These are phyloP conservation scores for Melanaphis sacchari DNA, from an alignment of 1,140 invertebrate genomes.

Conservation along the genomic window DNA sequence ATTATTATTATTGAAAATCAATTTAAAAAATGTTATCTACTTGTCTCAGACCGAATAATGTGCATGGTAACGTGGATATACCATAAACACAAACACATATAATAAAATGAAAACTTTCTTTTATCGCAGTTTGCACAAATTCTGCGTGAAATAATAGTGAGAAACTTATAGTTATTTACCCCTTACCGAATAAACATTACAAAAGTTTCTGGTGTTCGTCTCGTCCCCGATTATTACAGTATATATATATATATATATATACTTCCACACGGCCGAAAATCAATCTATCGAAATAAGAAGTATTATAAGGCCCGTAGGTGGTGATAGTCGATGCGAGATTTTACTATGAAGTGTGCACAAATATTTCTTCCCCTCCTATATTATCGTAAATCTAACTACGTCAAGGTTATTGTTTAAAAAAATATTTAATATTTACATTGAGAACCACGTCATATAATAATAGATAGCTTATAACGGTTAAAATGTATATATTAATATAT, in stretches of 20 bases:
- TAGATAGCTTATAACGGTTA: not conserved
- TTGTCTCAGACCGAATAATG: not conserved
- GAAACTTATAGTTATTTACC: slow-evolving; percentile 19
- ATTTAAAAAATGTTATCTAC: not conserved
- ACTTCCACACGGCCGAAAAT: not conserved
- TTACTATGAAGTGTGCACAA: not conserved
- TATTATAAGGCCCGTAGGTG: not conserved
- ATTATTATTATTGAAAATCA: not conserved
- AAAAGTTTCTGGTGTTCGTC: slow-evolving; percentile 14
- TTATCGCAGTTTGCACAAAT: slow-evolving; percentile 30
- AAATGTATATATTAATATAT: not conserved
- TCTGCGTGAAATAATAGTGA: not conserved
- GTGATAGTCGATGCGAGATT: not conserved
- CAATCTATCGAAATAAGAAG: not conserved
- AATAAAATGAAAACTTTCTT: slow-evolving; percentile 3
- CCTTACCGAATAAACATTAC: not conserved
- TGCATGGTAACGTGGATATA: not conserved
- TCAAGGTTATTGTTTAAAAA: not conserved
- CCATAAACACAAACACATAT: not conserved
- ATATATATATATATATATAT: not conserved
- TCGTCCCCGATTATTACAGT: not conserved
- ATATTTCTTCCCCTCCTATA: not conserved
- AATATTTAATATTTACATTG: not conserved
- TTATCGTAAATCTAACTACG: not conserved
- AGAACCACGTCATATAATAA: not conserved